Evolutionary conservation across 2,113 vertebrate species (phyloP).

Genomic region (Xiphophorus hellerii): DNA sequence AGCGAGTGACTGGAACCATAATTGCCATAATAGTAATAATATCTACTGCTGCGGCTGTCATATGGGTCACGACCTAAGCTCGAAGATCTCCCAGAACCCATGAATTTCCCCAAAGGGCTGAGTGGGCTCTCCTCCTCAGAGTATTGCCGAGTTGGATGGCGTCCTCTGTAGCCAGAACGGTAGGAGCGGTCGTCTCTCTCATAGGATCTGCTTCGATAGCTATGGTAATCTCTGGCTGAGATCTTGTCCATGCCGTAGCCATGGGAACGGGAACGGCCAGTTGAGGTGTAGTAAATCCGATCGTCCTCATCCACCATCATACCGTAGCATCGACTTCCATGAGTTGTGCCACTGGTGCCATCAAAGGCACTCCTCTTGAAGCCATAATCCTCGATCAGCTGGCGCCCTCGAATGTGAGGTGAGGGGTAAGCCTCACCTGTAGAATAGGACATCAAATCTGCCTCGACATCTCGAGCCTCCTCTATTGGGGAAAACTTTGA

Average conservation of each 20-base stretch:
- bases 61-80: constrained; percentile 83
- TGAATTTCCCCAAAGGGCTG: constrained; percentile 87
- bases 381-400: constrained; percentile 88
- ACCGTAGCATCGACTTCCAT: constrained; percentile 79
- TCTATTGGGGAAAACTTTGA: constrained; percentile 99
- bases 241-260: constrained; percentile 91
- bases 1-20: constrained; percentile 99
- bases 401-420: constrained; percentile 89
- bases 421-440: constrained; percentile 85
- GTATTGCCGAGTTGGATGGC: constrained; percentile 87
- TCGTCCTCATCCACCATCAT: constrained; percentile 86
- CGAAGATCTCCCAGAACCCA: constrained; percentile 82
- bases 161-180: constrained; percentile 82
- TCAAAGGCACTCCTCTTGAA: constrained; percentile 91
- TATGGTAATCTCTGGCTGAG: constrained; percentile 84
- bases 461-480: constrained; percentile 96
- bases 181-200: constrained; percentile 87
- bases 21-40: constrained; percentile 80
- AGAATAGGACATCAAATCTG: constrained; percentile 91
- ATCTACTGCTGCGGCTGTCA: constrained; percentile 82
- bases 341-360: constrained; percentile 74
- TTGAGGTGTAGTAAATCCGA: constrained; percentile 85
- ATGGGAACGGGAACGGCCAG: constrained; percentile 86
- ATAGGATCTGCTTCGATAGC: constrained; percentile 89
- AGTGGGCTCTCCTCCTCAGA: constrained; percentile 94